Evolutionary conservation across 2,113 vertebrate species (phyloP).

Genomic region (Megaleporinus macrocephalus): DNA sequence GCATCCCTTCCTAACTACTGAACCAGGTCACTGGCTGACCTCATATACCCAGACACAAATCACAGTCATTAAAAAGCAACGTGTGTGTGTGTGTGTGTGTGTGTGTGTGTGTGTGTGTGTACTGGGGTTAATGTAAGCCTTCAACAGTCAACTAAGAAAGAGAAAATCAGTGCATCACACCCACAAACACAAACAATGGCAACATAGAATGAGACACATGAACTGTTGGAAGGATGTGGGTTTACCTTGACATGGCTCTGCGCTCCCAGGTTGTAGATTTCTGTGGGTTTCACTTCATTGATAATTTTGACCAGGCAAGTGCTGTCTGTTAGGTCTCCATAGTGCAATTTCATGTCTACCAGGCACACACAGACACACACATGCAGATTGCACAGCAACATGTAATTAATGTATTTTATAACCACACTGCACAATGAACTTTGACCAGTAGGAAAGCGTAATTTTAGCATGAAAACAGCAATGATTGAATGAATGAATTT

Average conservation of each 20-base stretch:
- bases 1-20: conserved; percentile 20
- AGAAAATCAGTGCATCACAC: conserved; percentile 18
- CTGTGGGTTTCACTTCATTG: conserved; percentile 91
- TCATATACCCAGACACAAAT: conserved; percentile 43
- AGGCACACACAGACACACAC: conserved; percentile 17
- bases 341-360: conserved; percentile 96
- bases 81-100: neutral
- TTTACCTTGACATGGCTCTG: conserved; percentile 97
- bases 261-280: conserved; percentile 97
- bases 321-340: conserved; percentile 97
- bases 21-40: conserved; percentile 43
- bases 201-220: neutral
- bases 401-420: neutral
- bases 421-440: conserved; percentile 13
- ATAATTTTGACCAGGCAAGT: conserved; percentile 99
- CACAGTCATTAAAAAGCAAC: conserved; percentile 31
- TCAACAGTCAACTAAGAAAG: conserved; percentile 11
- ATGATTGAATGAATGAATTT: neutral
- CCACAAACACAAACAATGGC: neutral
- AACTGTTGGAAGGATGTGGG: neutral
- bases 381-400: neutral
- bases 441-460: neutral
- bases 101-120: neutral
- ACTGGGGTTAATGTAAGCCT: neutral
- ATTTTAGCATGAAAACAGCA: neutral